phyloP scores from a whole-genome alignment of 1,140 invertebrate species.

The Matsumurasca onukii region DNA sequence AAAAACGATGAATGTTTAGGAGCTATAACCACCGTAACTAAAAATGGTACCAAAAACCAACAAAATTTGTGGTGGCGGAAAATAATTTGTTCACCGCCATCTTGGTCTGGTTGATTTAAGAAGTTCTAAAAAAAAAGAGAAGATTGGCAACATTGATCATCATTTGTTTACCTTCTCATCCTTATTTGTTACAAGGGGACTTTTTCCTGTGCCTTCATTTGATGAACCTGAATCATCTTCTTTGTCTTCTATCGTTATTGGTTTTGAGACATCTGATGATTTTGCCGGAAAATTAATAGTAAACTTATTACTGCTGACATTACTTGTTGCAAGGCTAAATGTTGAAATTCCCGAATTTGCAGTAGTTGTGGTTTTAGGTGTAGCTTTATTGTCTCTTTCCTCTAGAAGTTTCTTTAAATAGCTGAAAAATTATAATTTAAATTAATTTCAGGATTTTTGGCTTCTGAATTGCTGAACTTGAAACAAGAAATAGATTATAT shows the following conservation, averaged over 20 bases:
- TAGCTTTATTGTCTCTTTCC: constrained; percentile 44
- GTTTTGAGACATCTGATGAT: background rate
- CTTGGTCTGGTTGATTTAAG: no score
- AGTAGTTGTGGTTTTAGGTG: constrained; percentile 20
- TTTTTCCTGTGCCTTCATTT: constrained; percentile 1
- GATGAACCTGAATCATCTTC: constrained; percentile 11
- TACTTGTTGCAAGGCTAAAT: constrained; percentile 30
- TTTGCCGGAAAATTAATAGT: constrained; percentile 1
- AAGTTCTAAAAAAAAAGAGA: no score
- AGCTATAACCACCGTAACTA: no score
- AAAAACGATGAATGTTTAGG: no score
- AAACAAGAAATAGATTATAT: no score
- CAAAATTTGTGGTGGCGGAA: no score
- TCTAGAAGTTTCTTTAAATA: constrained; percentile 65
- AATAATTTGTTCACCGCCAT: no score
- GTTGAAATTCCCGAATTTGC: background rate
- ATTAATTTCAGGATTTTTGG: no score
- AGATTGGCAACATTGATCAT: no score
- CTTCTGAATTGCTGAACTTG: no score
- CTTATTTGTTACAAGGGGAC: background rate
- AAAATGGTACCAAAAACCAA: no score
- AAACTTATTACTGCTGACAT: constrained; percentile 9
- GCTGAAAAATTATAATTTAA: constrained; percentile 24
- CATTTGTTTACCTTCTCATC: background rate
- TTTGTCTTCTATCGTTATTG: no score